Base-by-base conservation (phyloP, 2,888 invertebrate genomes). In the Leucoma salicis region DNA sequence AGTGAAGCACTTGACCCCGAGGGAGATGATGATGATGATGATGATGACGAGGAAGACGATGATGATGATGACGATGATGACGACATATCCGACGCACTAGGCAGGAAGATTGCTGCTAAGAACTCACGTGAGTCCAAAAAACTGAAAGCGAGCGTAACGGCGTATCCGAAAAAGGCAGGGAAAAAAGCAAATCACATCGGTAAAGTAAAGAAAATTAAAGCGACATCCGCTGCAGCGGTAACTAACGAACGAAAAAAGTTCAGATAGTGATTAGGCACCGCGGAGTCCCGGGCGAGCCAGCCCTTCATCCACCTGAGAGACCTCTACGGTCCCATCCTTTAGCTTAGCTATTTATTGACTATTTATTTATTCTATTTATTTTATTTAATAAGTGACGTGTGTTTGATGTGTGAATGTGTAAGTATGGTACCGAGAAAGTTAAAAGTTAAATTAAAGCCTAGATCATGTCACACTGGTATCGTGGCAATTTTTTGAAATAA, bases 101-200 rank as follows among this genome's bases (percentile, higher is more conserved):
- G 82, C 74, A 87, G 89, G 73, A 84, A 83, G 43, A 65, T 65
- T 70, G 72, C 78, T 55, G 65, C 66, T 40, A 88, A 88, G 74
- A 79, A 87, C 90, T 92, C 95, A 95, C 95, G 96, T 95, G 95
- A 96, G 96, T 95, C 95, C 74, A 95, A 94, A 93, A 92, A 92
- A 78, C 78, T 86, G 79, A 90, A 90, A 72, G 76, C 82, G 57
- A 78, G 75, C 73, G 73, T 71, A 66, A 71, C 78, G 63, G 74
- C 71, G 67, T 78, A 83, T 67, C 71, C 76, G 57, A 90, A 89
- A 87, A 89, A 87, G 72, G 74, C 80, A 53, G 88, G 77, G 47
- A 88, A 90, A 89, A 90, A 88, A 78, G 78, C 82, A 43, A 86
- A 82, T 70, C 79, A 85, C 70, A 70, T 78, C 66, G 78, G 80